Base-by-base conservation (phyloP, 2,797 vertebrate species). In the Sebastes vulpes region DNA sequence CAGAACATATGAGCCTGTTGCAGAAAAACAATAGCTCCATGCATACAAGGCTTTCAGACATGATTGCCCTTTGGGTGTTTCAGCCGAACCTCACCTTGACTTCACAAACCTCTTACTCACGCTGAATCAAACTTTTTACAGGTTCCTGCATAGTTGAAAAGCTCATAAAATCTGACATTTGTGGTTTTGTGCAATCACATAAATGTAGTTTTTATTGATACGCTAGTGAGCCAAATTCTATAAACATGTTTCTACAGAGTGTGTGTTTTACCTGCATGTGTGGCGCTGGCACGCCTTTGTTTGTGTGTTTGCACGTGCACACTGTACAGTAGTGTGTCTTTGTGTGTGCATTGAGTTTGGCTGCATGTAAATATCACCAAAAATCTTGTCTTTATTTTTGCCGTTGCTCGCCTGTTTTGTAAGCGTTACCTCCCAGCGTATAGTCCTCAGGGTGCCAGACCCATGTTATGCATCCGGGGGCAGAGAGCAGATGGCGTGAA, bases 1-100 rank as follows among this genome's bases (percentile, higher is more conserved):
- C 92, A 91, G 92, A 94, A 92, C 93, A 93, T 90, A 93, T 85
- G 87, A 93, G 88, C 73, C 76, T 72, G 75, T 81, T 85, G 79
- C 78, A 79, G 87, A 75, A 88, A 79, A 88, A 88, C 75, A 89
- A 84, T 80, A 77, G 53, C 65, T 75, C 31, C 9, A 5, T 75
- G 56, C 77, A 66, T 52, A 56, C 72, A 52, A 42, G 38, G 28
- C 65, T 69, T 79, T 70, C 26, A 28, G 58, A 83, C 79, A 72
- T 82, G 68, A 69, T 20, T 58, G 60, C 52, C 66, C 38, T 86
- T 73, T 83, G 68, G 77, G 57, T 59, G 8, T 12, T 32, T 76
- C 2, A 4, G 71, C 52, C 32, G 35, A 85, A 75, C 58, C 70
- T 73, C 28, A 56, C 8, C 21, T 68, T 25, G 21, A 74, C 60